These are phyloP conservation scores for Thermophis baileyi DNA, from an alignment of 2,113 vertebrate species.

Conservation along the genomic window DNA sequence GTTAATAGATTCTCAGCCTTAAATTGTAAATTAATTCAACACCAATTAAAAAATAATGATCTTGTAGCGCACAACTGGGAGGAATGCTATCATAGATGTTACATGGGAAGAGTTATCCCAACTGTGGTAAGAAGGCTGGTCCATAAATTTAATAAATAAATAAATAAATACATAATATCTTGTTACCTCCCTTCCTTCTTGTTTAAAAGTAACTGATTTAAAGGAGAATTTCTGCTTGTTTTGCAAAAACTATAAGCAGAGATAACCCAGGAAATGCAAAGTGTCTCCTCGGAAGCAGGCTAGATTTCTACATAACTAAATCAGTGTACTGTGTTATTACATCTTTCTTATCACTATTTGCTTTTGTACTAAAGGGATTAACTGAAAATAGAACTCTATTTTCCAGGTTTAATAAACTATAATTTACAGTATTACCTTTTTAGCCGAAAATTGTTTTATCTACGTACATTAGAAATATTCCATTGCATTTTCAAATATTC, in stretches of 20 bases:
- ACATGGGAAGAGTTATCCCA: not conserved
- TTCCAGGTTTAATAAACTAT: not conserved
- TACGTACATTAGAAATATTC: not conserved
- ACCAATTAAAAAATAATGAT: not conserved
- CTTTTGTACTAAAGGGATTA: not conserved
- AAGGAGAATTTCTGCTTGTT: not conserved
- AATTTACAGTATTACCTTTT: not conserved
- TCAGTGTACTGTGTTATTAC: not conserved
- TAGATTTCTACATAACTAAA: not conserved
- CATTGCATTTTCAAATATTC: not conserved
- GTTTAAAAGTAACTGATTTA: not conserved
- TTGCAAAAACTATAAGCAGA: not conserved
- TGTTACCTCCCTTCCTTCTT: not conserved
- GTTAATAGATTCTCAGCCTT: not conserved
- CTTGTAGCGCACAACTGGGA: not conserved
- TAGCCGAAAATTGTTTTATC: conserved; percentile 21
- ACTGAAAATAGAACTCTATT: not conserved
- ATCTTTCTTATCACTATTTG: not conserved
- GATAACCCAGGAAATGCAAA: not conserved
- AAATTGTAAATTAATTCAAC: not conserved
- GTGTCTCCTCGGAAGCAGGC: not conserved
- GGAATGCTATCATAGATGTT: not conserved
- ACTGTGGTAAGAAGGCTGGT: not conserved
- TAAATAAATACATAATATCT: not conserved
- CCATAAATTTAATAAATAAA: not conserved